Evolutionary conservation across 1,140 invertebrate species (phyloP).

Genomic region (Camponotus floridanus): DNA sequence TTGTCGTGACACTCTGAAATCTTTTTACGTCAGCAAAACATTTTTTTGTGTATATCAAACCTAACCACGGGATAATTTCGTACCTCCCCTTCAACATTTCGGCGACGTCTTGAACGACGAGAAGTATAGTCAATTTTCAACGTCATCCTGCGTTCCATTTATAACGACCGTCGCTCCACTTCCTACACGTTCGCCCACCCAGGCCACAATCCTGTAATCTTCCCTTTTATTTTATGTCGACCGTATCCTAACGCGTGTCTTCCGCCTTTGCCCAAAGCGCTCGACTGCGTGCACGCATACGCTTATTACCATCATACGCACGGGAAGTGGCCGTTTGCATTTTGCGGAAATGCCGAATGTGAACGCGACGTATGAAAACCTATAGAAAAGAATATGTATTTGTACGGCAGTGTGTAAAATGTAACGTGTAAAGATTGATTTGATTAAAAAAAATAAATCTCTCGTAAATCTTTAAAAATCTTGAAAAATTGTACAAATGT

Average conservation of each 20-base stretch:
- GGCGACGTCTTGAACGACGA: not conserved
- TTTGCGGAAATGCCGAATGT: conserved; percentile 39
- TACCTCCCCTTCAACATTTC: not conserved
- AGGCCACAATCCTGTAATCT: conserved; percentile 26
- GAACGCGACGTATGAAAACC: not conserved
- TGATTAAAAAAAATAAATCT: conserved; percentile 31
- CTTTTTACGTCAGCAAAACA: too few species aligned
- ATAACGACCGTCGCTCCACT: conserved; percentile 33
- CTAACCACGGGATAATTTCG: not conserved
- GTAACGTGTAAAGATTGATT: not conserved
- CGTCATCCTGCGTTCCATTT: conserved; percentile 33
- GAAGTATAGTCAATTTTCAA: not conserved
- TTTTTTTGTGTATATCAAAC: too few species aligned
- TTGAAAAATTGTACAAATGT: not conserved
- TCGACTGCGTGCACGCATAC: conserved; percentile 23
- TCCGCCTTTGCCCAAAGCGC: conserved; percentile 31
- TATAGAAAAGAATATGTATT: not conserved
- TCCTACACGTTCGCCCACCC: conserved; percentile 42
- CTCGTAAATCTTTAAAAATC: not conserved
- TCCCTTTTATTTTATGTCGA: conserved; percentile 56
- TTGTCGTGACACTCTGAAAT: too few species aligned
- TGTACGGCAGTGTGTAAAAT: not conserved
- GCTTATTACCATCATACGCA: not conserved
- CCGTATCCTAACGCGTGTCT: conserved; percentile 45
- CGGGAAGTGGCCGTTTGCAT: conserved; percentile 38